Conservation (phyloP, 2,888 invertebrate species). For the Dynastes grantii region DNA sequence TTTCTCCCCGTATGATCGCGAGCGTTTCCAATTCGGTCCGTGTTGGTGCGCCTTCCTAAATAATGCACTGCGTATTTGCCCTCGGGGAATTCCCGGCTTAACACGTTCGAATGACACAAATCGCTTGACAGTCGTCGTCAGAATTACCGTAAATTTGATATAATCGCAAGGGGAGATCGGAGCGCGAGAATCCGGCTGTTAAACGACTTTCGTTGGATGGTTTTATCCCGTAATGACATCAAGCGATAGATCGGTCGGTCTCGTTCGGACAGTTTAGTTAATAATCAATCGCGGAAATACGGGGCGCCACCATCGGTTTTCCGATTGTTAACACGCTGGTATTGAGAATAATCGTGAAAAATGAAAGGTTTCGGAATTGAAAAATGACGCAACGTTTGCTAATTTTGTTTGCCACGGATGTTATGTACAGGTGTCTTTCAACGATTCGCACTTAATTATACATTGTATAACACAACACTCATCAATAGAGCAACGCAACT, state of each 20-base stretch:
- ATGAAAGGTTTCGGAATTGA: background rate
- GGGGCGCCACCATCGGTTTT: background rate
- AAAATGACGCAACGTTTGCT: background rate
- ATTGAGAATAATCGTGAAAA: slow-evolving; percentile 14
- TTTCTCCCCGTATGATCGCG: background rate
- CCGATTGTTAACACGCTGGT: background rate
- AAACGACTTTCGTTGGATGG: slow-evolving; percentile 21
- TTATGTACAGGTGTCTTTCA: background rate
- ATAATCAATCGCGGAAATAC: slow-evolving; percentile 24
- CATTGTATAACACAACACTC: too few relatives aligned
- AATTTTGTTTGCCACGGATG: background rate
- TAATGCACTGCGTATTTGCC: slow-evolving; percentile 18
- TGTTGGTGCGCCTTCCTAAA: slow-evolving; percentile 15
- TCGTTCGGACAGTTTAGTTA: slow-evolving; percentile 10
- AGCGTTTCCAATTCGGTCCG: background rate
- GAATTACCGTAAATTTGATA: slow-evolving; percentile 32
- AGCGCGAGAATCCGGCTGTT: slow-evolving; percentile 1
- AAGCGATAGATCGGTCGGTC: background rate
- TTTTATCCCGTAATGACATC: slow-evolving; percentile 24
- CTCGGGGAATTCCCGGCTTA: slow-evolving; percentile 14
- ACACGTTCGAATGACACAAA: slow-evolving; percentile 22
- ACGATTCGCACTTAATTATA: background rate
- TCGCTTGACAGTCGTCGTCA: slow-evolving; percentile 33
- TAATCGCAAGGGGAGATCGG: background rate
- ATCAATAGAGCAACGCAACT: too few relatives aligned